phyloP scores from a whole-genome alignment of 2,888 invertebrate species.

The Lysandra bellargus region DNA sequence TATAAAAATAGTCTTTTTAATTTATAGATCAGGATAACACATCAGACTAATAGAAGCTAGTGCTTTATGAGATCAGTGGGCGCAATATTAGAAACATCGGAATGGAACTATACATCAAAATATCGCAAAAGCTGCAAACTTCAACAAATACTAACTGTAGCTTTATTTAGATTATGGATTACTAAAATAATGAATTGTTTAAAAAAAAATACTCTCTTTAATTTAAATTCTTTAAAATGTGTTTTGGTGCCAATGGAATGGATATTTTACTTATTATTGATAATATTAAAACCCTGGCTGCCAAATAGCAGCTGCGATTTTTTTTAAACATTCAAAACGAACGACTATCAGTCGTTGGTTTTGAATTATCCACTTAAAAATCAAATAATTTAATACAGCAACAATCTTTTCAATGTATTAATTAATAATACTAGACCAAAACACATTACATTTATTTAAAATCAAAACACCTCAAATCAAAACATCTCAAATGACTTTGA shows the following conservation, averaged over 20 bases:
- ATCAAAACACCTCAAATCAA: neutral
- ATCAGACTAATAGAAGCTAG: slow-evolving; percentile 60
- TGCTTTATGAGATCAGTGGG: slow-evolving; percentile 72
- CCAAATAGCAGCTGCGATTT: neutral
- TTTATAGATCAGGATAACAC: slow-evolving; percentile 67
- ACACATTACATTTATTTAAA: neutral
- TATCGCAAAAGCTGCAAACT: slow-evolving; percentile 13
- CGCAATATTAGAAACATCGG: slow-evolving; percentile 30
- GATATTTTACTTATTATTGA: neutral
- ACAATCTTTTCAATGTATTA: no score
- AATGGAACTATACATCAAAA: slow-evolving; percentile 33
- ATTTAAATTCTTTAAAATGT: no score
- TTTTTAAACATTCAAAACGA: neutral
- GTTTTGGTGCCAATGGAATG: neutral
- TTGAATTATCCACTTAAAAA: neutral
- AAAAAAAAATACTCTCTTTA: neutral
- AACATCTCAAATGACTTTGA: neutral
- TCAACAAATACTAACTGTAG: neutral
- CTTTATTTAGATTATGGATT: neutral
- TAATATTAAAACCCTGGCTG: neutral
- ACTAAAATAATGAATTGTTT: neutral
- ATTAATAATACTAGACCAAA: no score
- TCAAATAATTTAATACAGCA: no score
- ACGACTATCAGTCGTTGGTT: neutral
- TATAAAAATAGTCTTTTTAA: slow-evolving; percentile 70